Conservation (phyloP, 2,113 vertebrate species). For the Monopterus albus region DNA sequence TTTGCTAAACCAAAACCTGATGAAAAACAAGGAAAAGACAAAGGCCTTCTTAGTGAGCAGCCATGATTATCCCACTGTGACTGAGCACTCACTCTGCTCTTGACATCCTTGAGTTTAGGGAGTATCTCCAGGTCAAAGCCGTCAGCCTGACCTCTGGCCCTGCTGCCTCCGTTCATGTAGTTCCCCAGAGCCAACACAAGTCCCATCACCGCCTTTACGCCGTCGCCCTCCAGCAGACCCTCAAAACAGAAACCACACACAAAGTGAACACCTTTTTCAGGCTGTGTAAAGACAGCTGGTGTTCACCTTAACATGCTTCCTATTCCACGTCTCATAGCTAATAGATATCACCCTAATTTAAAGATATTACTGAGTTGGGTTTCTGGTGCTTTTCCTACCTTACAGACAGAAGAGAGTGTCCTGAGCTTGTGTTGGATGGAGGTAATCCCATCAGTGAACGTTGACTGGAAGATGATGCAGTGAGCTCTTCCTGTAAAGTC, state of each 20-base stretch:
- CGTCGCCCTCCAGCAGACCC: constrained; percentile 85
- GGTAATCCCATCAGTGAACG: constrained; percentile 87
- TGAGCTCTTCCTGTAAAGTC: constrained; percentile 90
- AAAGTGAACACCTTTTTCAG: neutral
- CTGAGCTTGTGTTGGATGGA: constrained; percentile 87
- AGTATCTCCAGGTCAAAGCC: constrained; percentile 97
- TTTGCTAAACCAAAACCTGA: too few relatives aligned
- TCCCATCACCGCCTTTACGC: constrained; percentile 89
- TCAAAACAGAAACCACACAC: constrained; percentile 48
- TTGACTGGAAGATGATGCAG: constrained; percentile 93
- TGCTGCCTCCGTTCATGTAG: constrained; percentile 96
- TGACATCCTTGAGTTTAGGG: constrained; percentile 96
- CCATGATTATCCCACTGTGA: neutral
- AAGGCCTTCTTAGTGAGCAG: too few relatives aligned
- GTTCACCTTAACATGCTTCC: neutral
- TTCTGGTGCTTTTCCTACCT: constrained; percentile 76
- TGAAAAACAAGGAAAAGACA: too few relatives aligned
- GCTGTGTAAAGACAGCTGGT: neutral
- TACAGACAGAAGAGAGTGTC: constrained; percentile 85
- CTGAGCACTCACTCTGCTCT: constrained; percentile 88
- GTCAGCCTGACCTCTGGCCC: constrained; percentile 94
- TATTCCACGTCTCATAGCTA: neutral
- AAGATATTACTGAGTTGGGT: too few relatives aligned
- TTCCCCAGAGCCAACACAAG: constrained; percentile 96
- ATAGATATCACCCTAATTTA: neutral